Conservation (phyloP, 37 sponge, comb jelly and placozoan species). For the Petrosia ficiformis region DNA sequence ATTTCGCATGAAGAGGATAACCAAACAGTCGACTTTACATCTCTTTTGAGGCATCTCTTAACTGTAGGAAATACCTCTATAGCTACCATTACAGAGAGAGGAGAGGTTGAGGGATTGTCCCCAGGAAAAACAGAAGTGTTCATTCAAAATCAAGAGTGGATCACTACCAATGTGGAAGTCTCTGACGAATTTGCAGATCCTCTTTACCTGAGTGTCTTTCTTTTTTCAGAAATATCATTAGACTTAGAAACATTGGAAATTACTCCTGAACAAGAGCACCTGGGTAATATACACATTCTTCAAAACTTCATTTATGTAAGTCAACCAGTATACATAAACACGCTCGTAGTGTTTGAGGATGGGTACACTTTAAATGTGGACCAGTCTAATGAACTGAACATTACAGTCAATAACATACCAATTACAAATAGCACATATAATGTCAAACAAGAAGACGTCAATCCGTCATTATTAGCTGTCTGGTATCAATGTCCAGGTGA, state of each 20-base stretch:
- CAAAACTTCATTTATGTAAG: not conserved
- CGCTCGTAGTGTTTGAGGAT: conserved; percentile 1
- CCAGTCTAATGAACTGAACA: not conserved
- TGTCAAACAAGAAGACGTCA: not conserved
- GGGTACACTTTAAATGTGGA: conserved; percentile 4
- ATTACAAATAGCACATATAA: not conserved
- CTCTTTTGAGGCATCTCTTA: conserved; percentile 12
- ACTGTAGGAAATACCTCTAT: not conserved
- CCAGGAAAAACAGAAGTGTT: conserved; percentile 2
- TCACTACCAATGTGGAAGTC: not conserved
- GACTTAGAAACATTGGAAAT: not conserved
- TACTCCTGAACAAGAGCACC: not conserved
- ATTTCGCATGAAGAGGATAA: not conserved
- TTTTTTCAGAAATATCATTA: not conserved
- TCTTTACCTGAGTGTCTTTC: not conserved
- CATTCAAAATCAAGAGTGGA: not conserved
- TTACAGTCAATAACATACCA: not conserved
- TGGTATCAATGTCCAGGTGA: not conserved
- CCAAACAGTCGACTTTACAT: conserved; percentile 19
- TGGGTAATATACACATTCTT: not conserved
- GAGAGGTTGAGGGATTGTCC: not conserved
- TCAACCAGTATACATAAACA: not conserved
- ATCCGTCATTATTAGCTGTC: not conserved
- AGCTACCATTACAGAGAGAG: not conserved
- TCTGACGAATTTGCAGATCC: conserved; percentile 4